Conservation (phyloP, 2,888 invertebrate species). For the Listrodromus nycthemerus region DNA sequence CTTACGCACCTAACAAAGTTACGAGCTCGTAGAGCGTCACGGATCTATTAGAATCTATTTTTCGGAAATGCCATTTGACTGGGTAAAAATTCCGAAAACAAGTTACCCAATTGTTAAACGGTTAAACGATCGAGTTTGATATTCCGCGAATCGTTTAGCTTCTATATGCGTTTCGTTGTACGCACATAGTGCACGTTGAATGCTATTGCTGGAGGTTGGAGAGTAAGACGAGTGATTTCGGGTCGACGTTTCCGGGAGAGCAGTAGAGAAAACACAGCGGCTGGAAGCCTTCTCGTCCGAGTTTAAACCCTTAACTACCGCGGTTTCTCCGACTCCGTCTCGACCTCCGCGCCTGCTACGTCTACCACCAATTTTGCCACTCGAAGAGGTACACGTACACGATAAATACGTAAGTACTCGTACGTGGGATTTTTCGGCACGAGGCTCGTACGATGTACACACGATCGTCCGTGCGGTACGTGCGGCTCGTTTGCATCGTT, state of each 20-base stretch:
- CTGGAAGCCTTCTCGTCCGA: constrained; percentile 38
- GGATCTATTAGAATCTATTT: background rate
- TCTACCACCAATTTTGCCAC: constrained; percentile 34
- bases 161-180: constrained; percentile 12
- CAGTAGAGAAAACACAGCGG: constrained; percentile 42
- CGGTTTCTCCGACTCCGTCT: constrained; percentile 3
- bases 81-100: background rate
- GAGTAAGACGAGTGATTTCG: constrained; percentile 31
- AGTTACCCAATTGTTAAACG: constrained; percentile 14
- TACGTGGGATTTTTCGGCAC: constrained; percentile 39
- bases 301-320: constrained; percentile 52
- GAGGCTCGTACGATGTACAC: constrained; percentile 3
- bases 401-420: constrained; percentile 46
- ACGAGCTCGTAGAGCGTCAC: no score
- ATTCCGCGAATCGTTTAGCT: constrained; percentile 44
- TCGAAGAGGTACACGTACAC: constrained; percentile 44
- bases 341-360: constrained; percentile 28
- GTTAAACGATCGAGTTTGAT: background rate
- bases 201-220: constrained; percentile 54
- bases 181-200: constrained; percentile 20
- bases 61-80: background rate
- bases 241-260: constrained; percentile 43
- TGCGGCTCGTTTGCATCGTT: constrained; percentile 13
- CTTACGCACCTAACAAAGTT: no score
- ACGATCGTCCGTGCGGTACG: constrained; percentile 13